phyloP scores from a whole-genome alignment of 2,888 invertebrate genomes.

The Acronicta alni region DNA sequence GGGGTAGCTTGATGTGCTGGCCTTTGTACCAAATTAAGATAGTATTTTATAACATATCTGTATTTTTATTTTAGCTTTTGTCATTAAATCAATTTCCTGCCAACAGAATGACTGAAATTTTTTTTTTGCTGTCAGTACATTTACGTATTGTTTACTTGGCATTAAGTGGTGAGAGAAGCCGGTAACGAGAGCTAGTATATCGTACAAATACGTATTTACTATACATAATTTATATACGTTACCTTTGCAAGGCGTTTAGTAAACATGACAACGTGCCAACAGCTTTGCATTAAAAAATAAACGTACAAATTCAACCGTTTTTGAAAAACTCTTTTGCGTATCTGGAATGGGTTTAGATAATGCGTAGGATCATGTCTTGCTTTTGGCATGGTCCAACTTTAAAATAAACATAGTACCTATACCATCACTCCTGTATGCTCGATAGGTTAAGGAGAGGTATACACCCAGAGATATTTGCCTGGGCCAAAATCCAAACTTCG shows the following conservation, averaged over 20 bases:
- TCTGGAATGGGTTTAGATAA: not conserved
- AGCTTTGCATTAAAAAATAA: constrained; percentile 22
- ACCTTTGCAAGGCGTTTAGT: constrained; percentile 1
- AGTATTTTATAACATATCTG: too few species aligned
- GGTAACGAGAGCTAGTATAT: constrained; percentile 59
- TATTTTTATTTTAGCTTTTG: too few species aligned
- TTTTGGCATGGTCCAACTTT: not conserved
- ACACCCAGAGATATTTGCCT: not conserved
- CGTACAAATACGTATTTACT: constrained; percentile 38
- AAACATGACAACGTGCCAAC: constrained; percentile 29
- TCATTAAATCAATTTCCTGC: not conserved
- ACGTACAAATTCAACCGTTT: constrained; percentile 2
- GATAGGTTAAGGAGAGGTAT: not conserved
- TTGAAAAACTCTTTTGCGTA: constrained; percentile 3
- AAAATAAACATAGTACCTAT: too few species aligned
- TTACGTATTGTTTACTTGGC: constrained; percentile 66
- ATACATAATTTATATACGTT: constrained; percentile 16
- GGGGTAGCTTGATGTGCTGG: too few species aligned
- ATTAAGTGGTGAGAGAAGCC: constrained; percentile 50
- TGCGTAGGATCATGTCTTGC: not conserved
- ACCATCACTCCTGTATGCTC: not conserved
- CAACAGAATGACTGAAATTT: not conserved
- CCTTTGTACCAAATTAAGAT: too few species aligned
- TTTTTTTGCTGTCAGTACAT: constrained; percentile 55
- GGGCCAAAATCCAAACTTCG: too few species aligned